Percentiles rank a stretch among this genome's conserved stretches.
Conservation (phyloP, 1,140 invertebrate genomes). For the Tetranychus cinnabarinus region DNA sequence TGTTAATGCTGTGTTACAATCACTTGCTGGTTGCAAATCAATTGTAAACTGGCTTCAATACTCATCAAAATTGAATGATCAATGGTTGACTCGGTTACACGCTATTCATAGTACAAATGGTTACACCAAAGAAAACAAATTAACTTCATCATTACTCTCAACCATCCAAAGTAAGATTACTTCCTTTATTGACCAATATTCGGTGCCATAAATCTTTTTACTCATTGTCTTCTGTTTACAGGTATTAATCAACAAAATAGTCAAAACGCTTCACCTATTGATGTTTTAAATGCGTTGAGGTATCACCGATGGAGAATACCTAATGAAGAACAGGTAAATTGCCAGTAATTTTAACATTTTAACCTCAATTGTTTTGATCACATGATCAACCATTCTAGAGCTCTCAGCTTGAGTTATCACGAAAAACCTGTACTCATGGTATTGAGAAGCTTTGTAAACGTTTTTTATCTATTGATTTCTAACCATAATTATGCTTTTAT, state of each 20-base stretch:
- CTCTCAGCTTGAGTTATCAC: too few relatives aligned
- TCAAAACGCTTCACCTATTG: slow-evolving; percentile 29
- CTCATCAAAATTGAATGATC: neutral
- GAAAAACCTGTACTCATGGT: too few relatives aligned
- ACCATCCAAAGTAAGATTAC: slow-evolving; percentile 8
- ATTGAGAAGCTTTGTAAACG: too few relatives aligned
- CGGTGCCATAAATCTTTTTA: slow-evolving; percentile 11
- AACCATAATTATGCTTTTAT: neutral
- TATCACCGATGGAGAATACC: slow-evolving; percentile 56
- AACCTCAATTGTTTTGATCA: neutral
- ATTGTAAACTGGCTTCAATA: slow-evolving; percentile 55
- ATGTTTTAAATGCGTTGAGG: slow-evolving; percentile 46
- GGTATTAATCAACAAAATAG: slow-evolving; percentile 17
- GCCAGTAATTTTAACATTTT: neutral
- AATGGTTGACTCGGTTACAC: neutral
- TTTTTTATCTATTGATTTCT: neutral
- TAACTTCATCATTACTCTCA: neutral
- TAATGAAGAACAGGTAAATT: slow-evolving; percentile 45
- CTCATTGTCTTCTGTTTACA: slow-evolving; percentile 14
- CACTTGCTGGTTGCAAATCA: slow-evolving; percentile 44
- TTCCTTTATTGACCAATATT: neutral
- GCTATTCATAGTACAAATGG: neutral
- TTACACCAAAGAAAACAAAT: neutral
- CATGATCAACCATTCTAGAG: too few relatives aligned
- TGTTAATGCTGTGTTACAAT: slow-evolving; percentile 58